These are phyloP conservation scores for Sylvietta virens DNA, from an alignment of 2,113 vertebrate species.

Conservation along the genomic window DNA sequence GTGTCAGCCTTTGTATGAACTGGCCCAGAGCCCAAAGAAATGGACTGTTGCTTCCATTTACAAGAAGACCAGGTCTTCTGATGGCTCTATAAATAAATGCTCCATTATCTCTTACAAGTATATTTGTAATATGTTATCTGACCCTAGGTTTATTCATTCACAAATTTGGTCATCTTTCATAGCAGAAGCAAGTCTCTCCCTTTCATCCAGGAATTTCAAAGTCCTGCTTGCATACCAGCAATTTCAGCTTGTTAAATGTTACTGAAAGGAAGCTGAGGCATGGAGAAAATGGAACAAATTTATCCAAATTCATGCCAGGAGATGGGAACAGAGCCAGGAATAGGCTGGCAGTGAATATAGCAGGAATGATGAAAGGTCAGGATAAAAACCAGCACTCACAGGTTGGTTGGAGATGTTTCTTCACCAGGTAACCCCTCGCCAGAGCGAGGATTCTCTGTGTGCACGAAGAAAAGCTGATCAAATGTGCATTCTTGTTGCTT, in stretches of 20 bases:
- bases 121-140: background rate
- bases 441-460: background rate
- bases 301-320: background rate
- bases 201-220: background rate
- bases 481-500: background rate
- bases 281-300: background rate
- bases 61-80: background rate
- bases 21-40: constrained; percentile 28
- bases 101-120: constrained; percentile 31
- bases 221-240: background rate
- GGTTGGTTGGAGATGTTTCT: background rate
- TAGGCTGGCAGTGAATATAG: background rate
- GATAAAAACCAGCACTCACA: background rate
- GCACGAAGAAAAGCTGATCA: background rate
- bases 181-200: background rate
- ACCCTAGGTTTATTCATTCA: constrained; percentile 30
- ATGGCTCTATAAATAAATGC: constrained; percentile 27
- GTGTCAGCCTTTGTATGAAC: constrained; percentile 24
- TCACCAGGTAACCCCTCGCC: background rate
- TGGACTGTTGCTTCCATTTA: constrained; percentile 4
- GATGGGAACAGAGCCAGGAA: background rate
- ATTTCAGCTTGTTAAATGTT: background rate
- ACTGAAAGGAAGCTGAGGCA: background rate
- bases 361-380: background rate
- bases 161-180: background rate